Evolutionary conservation across 2,113 vertebrate species (phyloP).

Genomic region (Erythrolamprus reginae): DNA sequence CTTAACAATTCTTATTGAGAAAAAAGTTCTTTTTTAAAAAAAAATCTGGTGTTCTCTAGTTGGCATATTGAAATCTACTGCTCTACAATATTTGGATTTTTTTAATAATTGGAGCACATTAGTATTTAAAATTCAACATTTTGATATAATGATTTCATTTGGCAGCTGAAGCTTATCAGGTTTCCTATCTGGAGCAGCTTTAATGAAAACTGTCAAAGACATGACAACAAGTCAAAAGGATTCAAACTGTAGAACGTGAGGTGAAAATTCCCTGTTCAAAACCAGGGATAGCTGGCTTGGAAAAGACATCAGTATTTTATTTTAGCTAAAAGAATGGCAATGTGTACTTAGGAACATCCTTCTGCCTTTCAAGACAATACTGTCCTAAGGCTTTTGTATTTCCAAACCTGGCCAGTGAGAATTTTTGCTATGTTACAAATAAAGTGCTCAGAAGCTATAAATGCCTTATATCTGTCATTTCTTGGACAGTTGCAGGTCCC

Average conservation of each 20-base stretch:
- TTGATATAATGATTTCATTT: background rate
- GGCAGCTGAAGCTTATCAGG: background rate
- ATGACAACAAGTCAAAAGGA: background rate
- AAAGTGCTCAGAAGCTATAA: background rate
- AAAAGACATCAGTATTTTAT: background rate
- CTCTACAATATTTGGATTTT: background rate
- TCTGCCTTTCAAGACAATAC: background rate
- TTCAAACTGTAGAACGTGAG: background rate
- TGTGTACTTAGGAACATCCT: background rate
- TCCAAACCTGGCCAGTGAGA: background rate
- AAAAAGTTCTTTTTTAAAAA: background rate
- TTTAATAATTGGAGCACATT: constrained; percentile 1
- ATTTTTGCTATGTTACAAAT: background rate
- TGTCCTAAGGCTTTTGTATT: background rate
- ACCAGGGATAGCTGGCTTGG: background rate
- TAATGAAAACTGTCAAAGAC: constrained; percentile 1
- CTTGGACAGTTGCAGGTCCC: background rate
- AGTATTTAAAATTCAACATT: background rate
- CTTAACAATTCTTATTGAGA: background rate
- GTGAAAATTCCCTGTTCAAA: background rate
- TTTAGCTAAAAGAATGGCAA: background rate
- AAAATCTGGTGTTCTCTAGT: background rate
- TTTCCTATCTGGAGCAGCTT: background rate
- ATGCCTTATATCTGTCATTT: background rate
- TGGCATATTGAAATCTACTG: background rate